Conservation (phyloP, 2,888 invertebrate species). For the Cheilosia pagana region DNA sequence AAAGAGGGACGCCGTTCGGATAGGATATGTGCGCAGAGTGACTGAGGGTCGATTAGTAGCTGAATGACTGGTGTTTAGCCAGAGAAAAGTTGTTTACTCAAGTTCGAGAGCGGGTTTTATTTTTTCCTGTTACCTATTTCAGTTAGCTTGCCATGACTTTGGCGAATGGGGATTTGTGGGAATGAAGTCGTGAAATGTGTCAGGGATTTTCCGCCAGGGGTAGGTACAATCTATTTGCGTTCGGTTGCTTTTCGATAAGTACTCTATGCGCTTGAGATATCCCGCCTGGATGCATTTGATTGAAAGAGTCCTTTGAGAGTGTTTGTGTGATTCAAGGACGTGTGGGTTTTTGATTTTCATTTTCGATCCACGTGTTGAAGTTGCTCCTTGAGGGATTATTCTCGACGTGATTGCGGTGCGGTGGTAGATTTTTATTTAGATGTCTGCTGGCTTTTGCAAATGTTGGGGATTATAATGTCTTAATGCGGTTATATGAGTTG, state of each 20-base stretch:
- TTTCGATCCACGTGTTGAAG: slow-evolving; percentile 54
- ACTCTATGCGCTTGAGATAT: slow-evolving; percentile 67
- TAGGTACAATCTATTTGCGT: slow-evolving; percentile 64
- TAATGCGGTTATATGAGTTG: neutral
- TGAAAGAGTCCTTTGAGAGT: slow-evolving; percentile 59
- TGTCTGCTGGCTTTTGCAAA: no score
- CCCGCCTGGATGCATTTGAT: slow-evolving; percentile 64
- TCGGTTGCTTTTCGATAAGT: slow-evolving; percentile 59
- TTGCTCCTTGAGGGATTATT: slow-evolving; percentile 50
- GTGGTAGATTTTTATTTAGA: no score
- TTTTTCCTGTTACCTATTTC: neutral
- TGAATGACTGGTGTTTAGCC: slow-evolving; percentile 65
- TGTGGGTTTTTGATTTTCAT: slow-evolving; percentile 49
- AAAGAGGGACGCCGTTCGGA: slow-evolving; percentile 14
- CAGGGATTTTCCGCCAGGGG: slow-evolving; percentile 59
- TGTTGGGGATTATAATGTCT: no score
- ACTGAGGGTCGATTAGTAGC: slow-evolving; percentile 67
- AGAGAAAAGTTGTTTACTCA: slow-evolving; percentile 59
- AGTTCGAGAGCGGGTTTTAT: slow-evolving; percentile 28
- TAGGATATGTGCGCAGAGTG: slow-evolving; percentile 35
- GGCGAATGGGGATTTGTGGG: slow-evolving; percentile 44
- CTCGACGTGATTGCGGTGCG: slow-evolving; percentile 22
- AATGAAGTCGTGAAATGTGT: slow-evolving; percentile 62
- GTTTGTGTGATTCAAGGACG: slow-evolving; percentile 51
- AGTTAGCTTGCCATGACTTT: slow-evolving; percentile 3